Base-by-base conservation (phyloP, 2,888 invertebrate genomes). In the Junonia oenone region DNA sequence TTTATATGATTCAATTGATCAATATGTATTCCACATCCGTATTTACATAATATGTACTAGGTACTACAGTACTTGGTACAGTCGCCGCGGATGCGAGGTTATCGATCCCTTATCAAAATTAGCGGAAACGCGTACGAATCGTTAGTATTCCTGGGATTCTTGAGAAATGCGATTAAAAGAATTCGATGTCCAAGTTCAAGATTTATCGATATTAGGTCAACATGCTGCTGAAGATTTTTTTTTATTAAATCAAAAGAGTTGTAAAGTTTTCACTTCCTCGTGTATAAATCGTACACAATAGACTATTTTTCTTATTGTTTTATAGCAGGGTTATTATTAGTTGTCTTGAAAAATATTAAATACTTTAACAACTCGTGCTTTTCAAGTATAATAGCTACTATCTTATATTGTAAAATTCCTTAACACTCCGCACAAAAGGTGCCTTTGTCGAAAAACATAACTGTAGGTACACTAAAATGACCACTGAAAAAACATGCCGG, bases 391-490 rank as follows among this genome's bases (percentile, higher is more conserved):
- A 64, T 62, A 51, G 63, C 61, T 62, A 68, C 65, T 70, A 71
- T 71, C 62, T n/a, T 68, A 63, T 67, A 73, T 71, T 67, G 69
- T 78, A 64, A 75, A 76, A 75, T 73, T 66, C 69, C 72, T 71
- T 73, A 73, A 78, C 78, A 76, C 79, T 75, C 45, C 68, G 81
- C 81, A 85, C 59, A 59, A 86, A 81, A 73, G 75, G 64, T 64
- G 65, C 60, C 60, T 59, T 63, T 64, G 65, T 38, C 11, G 48
- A 51, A 61, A 66, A 64, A 66, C 61, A 69, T 85, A 86, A 88
- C 87, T 81, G 86, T 84, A 81, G 68, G 69, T 72, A 63, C 59
- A 58, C 67, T 66, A 71, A 79, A 82, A 69, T 82, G 77, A 81
- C 80, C 83, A 77, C 73, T 74, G 79, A 79, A 84, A 83, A 81